These are phyloP conservation scores for Polypterus senegalus DNA, from an alignment of 2,113 vertebrate species.

Conservation along the genomic window DNA sequence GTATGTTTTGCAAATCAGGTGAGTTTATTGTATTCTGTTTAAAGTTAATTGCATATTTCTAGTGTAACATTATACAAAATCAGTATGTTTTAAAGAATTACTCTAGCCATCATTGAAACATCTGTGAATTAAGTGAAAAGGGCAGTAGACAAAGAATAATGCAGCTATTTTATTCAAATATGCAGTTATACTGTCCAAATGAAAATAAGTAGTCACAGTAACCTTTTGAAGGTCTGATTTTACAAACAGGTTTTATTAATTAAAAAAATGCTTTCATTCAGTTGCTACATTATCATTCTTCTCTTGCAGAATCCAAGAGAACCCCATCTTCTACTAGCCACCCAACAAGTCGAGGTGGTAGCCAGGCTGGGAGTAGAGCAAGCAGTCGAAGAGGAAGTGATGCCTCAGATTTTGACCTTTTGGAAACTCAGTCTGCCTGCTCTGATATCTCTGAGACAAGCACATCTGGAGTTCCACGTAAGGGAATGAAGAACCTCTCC, in stretches of 20 bases:
- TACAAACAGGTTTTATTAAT: not conserved
- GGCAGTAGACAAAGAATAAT: no score
- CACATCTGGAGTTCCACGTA: slow-evolving; percentile 48
- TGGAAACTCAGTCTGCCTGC: slow-evolving; percentile 83
- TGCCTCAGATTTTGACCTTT: slow-evolving; percentile 85
- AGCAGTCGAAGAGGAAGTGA: slow-evolving; percentile 89
- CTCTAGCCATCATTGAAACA: no score
- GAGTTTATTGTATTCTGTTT: no score
- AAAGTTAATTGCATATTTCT: no score
- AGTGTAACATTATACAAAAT: no score
- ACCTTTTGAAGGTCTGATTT: no score
- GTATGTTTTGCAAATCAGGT: no score
- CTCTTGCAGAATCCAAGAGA: slow-evolving; percentile 68
- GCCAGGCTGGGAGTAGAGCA: slow-evolving; percentile 60
- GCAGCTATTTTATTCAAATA: no score
- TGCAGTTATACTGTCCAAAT: no score
- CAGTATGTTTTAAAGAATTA: no score
- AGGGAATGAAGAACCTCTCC: slow-evolving; percentile 67
- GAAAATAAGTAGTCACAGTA: no score
- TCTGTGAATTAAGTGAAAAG: no score
- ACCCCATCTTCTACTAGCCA: slow-evolving; percentile 56
- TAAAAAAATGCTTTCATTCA: not conserved
- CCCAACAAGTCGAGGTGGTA: slow-evolving; percentile 78
- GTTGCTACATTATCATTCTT: slow-evolving; percentile 12
- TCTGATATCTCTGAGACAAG: slow-evolving; percentile 92